Evolutionary conservation across 1,140 invertebrate genomes (phyloP), one percentile per base, ranked within the genome.

Genomic region (Nymphalis io): DNA sequence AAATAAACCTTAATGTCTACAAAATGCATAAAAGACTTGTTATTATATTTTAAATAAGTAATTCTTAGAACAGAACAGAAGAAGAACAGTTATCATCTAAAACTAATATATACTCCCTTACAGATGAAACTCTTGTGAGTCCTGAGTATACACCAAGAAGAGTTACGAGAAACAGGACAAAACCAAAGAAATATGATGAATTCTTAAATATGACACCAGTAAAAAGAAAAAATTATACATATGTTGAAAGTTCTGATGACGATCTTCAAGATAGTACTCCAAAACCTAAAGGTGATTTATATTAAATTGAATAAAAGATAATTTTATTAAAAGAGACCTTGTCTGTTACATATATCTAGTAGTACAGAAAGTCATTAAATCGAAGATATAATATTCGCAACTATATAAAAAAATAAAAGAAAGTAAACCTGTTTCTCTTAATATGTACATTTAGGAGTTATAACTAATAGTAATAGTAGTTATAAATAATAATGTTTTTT

Each of bases 111-210:
- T 13, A 15, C 3, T 23, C n/a, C 15, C 13, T 60, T 40, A 27
- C 13, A 68, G 59, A 55, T 44, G 42, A 18, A 40, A 39, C 60
- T 33, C 51, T 51, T 46, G 21, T 55, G 40, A 72, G 58, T 60
- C 15, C 68, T 15, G 46, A 46, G 16, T 63, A 57, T 33, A 79
- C 87, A 40, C 77, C 81, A n/a, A 83, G 82, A 77, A 80, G 84
- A 70, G 62, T 80, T 13, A 68, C 73, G 39, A 81, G 89, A 71
- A 78, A 70, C 20, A 80, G 87, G 44, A 84, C 58, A 55, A 87
- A 82, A 76, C 86, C 87, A 46, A 85, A 88, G 40, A 89, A 82
- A 68, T 91, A 86, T 80, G 81, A 79, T 18, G 85, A 91, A 42
- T 89, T 82, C 60, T 55, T 89, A 10, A 79, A 86, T 5, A n/a